Conservation (phyloP, 2,797 vertebrate species). For the Trachops cirrhosus region DNA sequence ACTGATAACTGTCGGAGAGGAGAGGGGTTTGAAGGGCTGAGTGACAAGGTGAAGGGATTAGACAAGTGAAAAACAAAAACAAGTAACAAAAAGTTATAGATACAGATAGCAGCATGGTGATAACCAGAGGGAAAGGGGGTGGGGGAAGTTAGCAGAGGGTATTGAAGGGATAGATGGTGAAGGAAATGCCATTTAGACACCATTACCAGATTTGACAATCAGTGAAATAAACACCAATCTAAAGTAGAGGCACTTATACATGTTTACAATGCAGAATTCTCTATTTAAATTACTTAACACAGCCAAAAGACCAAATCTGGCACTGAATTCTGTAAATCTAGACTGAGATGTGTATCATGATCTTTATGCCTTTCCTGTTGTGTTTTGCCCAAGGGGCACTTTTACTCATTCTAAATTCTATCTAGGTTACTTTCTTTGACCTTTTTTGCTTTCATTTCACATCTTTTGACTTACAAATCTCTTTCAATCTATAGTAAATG, state of each 20-base stretch:
- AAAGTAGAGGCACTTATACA: constrained; percentile 8
- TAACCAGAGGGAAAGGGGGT: not conserved
- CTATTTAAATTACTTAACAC: constrained; percentile 46
- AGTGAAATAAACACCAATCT: constrained; percentile 49
- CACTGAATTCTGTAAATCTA: not conserved
- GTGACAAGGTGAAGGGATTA: not conserved
- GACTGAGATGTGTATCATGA: not conserved
- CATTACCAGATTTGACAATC: constrained; percentile 32
- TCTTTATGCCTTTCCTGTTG: constrained; percentile 26
- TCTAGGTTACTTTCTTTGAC: constrained; percentile 67
- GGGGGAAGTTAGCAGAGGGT: not conserved
- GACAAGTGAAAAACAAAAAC: not conserved
- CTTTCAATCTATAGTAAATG: constrained; percentile 73
- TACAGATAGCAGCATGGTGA: not conserved
- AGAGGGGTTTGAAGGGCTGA: not conserved
- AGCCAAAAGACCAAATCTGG: constrained; percentile 19
- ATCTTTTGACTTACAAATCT: constrained; percentile 72
- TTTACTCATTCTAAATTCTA: constrained; percentile 62
- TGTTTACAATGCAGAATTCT: constrained; percentile 53
- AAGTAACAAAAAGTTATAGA: not conserved
- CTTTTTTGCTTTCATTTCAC: constrained; percentile 69
- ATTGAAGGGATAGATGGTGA: not conserved
- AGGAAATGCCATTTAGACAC: constrained; percentile 14
- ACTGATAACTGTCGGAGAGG: not conserved
- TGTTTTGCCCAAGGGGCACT: not conserved